phyloP scores from a whole-genome alignment of 2,113 vertebrate genomes.

The Elaphurus davidianus region DNA sequence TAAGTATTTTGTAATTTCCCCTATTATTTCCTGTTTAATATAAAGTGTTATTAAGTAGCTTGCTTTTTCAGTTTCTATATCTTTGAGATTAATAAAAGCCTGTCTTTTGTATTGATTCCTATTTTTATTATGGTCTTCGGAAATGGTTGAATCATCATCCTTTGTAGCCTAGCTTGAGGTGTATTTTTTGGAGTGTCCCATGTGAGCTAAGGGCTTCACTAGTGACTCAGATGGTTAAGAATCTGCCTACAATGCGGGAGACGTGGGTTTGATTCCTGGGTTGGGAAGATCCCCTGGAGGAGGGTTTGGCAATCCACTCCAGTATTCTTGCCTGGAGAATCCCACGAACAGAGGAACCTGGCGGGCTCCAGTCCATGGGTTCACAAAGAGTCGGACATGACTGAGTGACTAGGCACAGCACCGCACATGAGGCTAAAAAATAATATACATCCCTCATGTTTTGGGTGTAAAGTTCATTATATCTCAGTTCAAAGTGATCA shows the following conservation, averaged over 20 bases:
- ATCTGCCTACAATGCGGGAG: background rate
- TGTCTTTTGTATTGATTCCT: constrained; percentile 51
- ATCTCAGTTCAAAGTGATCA: background rate
- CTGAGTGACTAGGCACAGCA: background rate
- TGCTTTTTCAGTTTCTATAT: constrained; percentile 35
- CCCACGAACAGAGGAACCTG: background rate
- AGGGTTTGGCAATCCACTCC: background rate
- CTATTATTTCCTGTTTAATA: constrained; percentile 49
- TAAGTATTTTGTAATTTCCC: constrained; percentile 50
- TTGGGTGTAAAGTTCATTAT: background rate
- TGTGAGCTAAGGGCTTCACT: background rate
- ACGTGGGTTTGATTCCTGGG: background rate
- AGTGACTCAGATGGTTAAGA: background rate
- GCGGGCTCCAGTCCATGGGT: rapidly evolving
- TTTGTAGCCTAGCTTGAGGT: background rate
- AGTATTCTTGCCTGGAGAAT: background rate
- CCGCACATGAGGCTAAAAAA: background rate
- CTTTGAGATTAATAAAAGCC: constrained; percentile 40
- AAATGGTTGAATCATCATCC: constrained; percentile 11
- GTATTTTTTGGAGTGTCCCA: background rate
- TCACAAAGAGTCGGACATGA: rapidly evolving
- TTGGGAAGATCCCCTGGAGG: background rate
- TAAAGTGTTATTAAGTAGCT: constrained; percentile 43
- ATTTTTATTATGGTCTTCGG: constrained; percentile 35
- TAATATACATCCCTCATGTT: background rate